Evolutionary conservation across 1,140 invertebrate species (phyloP), one percentile per base, ranked within the genome.

Genomic region (Micrasema minimum): DNA sequence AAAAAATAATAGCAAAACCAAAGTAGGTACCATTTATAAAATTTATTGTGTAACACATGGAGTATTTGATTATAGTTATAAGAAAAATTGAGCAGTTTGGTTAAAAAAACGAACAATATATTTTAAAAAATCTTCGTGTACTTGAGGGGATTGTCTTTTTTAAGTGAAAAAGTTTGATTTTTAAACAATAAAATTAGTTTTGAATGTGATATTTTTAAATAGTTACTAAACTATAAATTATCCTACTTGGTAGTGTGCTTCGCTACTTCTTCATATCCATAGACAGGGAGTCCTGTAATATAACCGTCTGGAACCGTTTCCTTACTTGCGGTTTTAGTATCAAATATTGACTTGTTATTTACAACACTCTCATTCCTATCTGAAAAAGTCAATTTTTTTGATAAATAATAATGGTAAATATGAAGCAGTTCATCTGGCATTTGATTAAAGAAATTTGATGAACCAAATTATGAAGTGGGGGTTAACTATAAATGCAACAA

Each of bases 251-350:
- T 57, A 9, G 59, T 59, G 51, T 75, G 73, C 31, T 75, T 75
- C 16, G 66, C 23, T 10, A 75, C 46, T 14, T 75, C 73, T 51
- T 72, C 70, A 45, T 75, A 66, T 23, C 38, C 66, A 41, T 72
- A 75, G 2, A 18, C 53, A 9, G 69, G 73, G 12, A 75, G 50
- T 16, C 62, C 69, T 46, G 67, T 48, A 11, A 61, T 41, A 46
- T 65, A 55, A 12, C 43, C 59, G 22, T 75, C 68, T n/a, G n/a
- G n/a, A n/a, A 69, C 57, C n/a, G 14, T 62, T n/a, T 66, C 20
- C 57, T 65, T 45, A 45, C 1, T 16, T 6, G 43, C 18, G 9
- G 20, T 35, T 65, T 67, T 38, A 5, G 46, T 72, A 4, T 2
- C 11, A 14, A 11, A 7, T 37, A 2, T 16, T 14, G 6, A 11